These are phyloP conservation scores for Molossus molossus DNA, from an alignment of 2,797 vertebrate species.

Conservation along the genomic window DNA sequence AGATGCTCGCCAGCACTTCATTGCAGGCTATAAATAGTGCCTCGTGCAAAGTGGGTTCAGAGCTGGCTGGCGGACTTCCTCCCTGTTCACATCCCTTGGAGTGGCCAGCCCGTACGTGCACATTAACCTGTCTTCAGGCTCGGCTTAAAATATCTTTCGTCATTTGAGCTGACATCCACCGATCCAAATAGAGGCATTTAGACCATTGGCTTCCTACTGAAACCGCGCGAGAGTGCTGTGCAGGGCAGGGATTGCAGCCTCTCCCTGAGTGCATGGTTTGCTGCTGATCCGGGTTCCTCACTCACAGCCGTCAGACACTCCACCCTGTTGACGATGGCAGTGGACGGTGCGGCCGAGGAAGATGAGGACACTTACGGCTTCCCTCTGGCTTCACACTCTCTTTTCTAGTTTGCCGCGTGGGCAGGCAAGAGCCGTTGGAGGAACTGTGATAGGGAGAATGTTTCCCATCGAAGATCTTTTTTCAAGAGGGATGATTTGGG, in stretches of 20 bases:
- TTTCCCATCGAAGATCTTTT: conserved; percentile 35
- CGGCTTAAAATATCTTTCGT: conserved; percentile 83
- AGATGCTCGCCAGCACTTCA: conserved; percentile 72
- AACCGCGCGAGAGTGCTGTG: conserved; percentile 86
- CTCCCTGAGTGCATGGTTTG: conserved; percentile 83
- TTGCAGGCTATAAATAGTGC: conserved; percentile 78
- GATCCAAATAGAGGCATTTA: conserved; percentile 87
- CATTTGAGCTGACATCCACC: conserved; percentile 74
- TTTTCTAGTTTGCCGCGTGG: conserved; percentile 64
- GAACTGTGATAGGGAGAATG: not conserved
- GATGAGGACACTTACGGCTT: conserved; percentile 59
- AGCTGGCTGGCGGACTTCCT: conserved; percentile 70
- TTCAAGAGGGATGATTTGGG: not conserved
- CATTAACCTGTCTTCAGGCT: conserved; percentile 84
- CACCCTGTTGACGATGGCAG: conserved; percentile 78
- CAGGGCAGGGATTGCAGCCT: conserved; percentile 87
- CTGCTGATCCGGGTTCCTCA: conserved; percentile 87
- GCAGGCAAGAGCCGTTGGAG: not conserved
- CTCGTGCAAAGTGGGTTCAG: conserved; percentile 18
- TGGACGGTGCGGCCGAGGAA: conserved; percentile 80
- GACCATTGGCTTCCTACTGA: conserved; percentile 88
- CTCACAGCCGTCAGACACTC: conserved; percentile 79
- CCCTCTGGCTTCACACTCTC: conserved; percentile 80
- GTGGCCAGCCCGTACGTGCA: conserved; percentile 60
- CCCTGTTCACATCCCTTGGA: conserved; percentile 69